Conservation (phyloP, 2,797 vertebrate species). For the Lacerta bilineata region DNA sequence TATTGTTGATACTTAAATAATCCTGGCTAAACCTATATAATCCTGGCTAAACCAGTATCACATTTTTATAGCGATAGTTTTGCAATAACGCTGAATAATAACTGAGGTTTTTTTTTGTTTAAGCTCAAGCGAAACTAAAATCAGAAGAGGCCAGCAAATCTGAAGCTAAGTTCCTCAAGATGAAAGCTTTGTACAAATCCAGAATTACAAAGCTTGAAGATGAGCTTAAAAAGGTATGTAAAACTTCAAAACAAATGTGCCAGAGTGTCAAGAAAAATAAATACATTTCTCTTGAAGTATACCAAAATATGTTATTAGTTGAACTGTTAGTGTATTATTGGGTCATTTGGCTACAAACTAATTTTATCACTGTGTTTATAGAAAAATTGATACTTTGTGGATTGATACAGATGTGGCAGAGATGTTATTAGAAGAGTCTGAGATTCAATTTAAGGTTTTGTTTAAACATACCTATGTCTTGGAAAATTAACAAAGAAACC, state of each 20-base stretch:
- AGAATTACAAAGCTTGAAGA: conserved; percentile 90
- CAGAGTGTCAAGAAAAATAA: background rate
- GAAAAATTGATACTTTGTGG: background rate
- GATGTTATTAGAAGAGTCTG: background rate
- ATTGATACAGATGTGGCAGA: background rate
- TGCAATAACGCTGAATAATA: background rate
- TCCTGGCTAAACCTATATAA: background rate
- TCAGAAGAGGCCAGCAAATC: conserved; percentile 88
- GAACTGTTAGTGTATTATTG: background rate
- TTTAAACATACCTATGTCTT: background rate
- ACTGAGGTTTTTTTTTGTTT: conserved; percentile 38
- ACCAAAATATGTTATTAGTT: background rate
- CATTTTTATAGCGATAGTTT: background rate
- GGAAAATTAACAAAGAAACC: background rate
- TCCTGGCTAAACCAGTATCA: background rate
- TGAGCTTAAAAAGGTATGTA: conserved; percentile 86
- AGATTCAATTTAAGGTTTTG: background rate
- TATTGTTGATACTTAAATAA: background rate
- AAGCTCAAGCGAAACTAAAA: conserved; percentile 87
- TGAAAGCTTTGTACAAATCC: conserved; percentile 93
- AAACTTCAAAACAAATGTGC: background rate
- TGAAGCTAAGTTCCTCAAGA: conserved; percentile 92
- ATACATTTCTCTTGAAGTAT: background rate
- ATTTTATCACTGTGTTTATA: background rate
- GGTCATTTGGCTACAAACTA: background rate